Conservation (phyloP, 1,140 invertebrate genomes). For the Drosophila biarmipes region DNA sequence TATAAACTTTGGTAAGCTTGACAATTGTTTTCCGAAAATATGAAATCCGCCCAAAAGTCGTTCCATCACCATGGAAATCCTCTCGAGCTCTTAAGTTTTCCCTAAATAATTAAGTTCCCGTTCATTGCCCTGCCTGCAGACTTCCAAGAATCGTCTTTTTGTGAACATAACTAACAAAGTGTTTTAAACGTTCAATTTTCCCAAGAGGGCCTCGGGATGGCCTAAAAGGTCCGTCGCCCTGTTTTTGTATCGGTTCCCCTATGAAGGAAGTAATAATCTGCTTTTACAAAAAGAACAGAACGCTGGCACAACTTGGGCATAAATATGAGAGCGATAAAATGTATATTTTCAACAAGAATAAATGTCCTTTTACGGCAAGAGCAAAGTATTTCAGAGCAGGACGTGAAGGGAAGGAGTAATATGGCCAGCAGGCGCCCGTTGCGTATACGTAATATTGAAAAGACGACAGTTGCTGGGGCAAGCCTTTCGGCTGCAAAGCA, state of each 20-base stretch:
- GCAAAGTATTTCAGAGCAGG: slow-evolving; percentile 9
- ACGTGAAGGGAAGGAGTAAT: slow-evolving; percentile 46
- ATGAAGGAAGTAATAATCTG: slow-evolving; percentile 73
- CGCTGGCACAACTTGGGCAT: slow-evolving; percentile 10
- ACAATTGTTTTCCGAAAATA: slow-evolving; percentile 37
- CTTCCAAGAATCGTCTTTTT: slow-evolving; percentile 16
- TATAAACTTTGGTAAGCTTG: slow-evolving; percentile 19
- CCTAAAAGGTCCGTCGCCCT: slow-evolving; percentile 29
- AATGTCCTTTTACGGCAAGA: slow-evolving; percentile 44
- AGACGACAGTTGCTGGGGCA: slow-evolving; percentile 35
- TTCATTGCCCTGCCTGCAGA: slow-evolving; percentile 16
- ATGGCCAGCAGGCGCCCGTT: slow-evolving; percentile 57
- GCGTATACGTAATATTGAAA: slow-evolving; percentile 65
- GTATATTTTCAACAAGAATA: slow-evolving; percentile 48
- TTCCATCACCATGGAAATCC: neutral
- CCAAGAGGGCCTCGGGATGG: slow-evolving; percentile 6
- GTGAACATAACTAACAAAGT: slow-evolving; percentile 28
- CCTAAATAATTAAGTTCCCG: slow-evolving; percentile 41
- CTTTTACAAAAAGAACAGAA: slow-evolving; percentile 49
- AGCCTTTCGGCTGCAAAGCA: slow-evolving; percentile 36
- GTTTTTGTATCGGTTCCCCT: slow-evolving; percentile 36
- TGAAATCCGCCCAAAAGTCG: slow-evolving; percentile 22
- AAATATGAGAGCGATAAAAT: slow-evolving; percentile 36
- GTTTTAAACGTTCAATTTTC: slow-evolving; percentile 33
- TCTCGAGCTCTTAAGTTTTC: slow-evolving; percentile 22